These are phyloP conservation scores for Archips crataeganus DNA, from an alignment of 2,888 invertebrate genomes.

Conservation along the genomic window DNA sequence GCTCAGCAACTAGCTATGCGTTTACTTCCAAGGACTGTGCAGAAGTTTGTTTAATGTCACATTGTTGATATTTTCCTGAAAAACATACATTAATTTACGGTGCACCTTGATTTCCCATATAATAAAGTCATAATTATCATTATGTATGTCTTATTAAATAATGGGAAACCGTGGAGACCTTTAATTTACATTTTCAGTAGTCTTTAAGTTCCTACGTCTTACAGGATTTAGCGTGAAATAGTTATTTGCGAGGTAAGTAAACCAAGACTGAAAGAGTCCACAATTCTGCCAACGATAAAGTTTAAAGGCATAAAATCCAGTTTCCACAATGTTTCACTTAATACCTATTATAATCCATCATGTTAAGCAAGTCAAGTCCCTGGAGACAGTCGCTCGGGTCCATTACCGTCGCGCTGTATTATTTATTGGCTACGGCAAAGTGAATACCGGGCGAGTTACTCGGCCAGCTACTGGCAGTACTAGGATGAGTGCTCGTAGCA, in stretches of 20 bases:
- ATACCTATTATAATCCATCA: constrained; percentile 23
- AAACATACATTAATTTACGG: too few species aligned
- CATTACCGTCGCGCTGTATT: constrained; percentile 23
- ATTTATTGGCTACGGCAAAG: constrained; percentile 11
- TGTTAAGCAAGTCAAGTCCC: constrained; percentile 10
- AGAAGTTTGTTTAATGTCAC: too few species aligned
- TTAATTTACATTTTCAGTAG: too few species aligned
- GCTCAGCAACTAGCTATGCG: not conserved
- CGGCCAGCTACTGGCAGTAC: not conserved
- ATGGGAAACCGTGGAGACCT: too few species aligned
- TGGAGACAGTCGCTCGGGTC: constrained; percentile 15
- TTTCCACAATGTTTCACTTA: constrained; percentile 12
- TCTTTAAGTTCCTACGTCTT: too few species aligned
- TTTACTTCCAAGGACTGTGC: too few species aligned
- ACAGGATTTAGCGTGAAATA: too few species aligned
- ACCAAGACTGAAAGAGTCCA: not conserved
- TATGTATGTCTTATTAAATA: too few species aligned
- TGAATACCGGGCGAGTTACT: constrained; percentile 12
- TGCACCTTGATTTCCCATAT: too few species aligned
- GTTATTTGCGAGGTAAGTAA: too few species aligned
- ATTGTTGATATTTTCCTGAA: too few species aligned
- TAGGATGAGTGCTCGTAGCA: not conserved
- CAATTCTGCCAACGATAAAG: not conserved
- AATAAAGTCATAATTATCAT: too few species aligned
- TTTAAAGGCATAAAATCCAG: not conserved